Evolutionary conservation across 2,888 invertebrate genomes (phyloP), one percentile per base, ranked within the genome.

Genomic region (Amphipyra tragopoginis): DNA sequence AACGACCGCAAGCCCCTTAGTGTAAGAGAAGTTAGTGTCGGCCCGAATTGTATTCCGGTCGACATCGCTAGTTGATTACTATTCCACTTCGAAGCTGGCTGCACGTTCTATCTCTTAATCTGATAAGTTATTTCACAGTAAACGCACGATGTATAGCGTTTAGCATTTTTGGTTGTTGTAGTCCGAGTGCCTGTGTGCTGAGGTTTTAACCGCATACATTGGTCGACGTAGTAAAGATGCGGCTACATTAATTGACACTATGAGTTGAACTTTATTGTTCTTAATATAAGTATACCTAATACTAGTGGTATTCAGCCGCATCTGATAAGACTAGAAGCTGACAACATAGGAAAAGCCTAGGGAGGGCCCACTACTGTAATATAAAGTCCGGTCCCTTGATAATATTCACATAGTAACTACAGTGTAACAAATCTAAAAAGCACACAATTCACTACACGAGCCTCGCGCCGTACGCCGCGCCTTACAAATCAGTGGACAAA

Each of bases 1-100:
- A 78, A 71, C 53, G 75, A 72, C 86, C 84, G 68, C 84, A 83
- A 75, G 60, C 75, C 68, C 63, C 78, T 80, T 77, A 77, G 70
- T 72, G 61, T 49, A 53, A 72, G 63, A 72, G 76, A 81, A 79
- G 82, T 78, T 73, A 77, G 72, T 72, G 75, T 73, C 75, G 64
- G 71, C 44, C 72, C 54, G 58, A 66, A 74, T 62, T 65, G 71
- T 69, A 71, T 68, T 65, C 38, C 59, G 34, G 47, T 52, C 65
- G 50, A 57, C 56, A 39, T 56, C 39, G 45, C 52, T 64, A 62
- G 51, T 71, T 75, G 76, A 72, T 72, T 68, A 77, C 68, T 63
- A 77, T 72, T 72, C 71, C 65, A 65, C 54, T 77, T 65, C 59
- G 55, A 59, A 52, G 47, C 42, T 10, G 54, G 34, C 44, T 76